Evolutionary conservation across 2,888 invertebrate genomes (phyloP).

Genomic region (Spilosoma lubricipeda): DNA sequence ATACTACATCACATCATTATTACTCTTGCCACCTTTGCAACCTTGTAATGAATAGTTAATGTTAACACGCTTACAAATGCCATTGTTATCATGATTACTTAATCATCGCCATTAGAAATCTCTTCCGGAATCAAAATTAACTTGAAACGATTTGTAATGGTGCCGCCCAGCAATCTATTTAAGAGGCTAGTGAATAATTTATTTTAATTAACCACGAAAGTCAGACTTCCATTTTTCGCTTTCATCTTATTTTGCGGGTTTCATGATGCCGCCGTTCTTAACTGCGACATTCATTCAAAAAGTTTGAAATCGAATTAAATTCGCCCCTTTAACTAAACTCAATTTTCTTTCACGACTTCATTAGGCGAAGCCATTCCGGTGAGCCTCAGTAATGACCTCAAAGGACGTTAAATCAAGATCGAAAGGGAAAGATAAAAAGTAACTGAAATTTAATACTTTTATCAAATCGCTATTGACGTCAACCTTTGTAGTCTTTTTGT

Average conservation of each 20-base stretch:
- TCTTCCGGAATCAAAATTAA: slow-evolving; percentile 62
- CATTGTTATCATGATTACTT: slow-evolving; percentile 49
- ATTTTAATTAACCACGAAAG: slow-evolving; percentile 80
- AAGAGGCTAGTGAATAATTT: slow-evolving; percentile 77
- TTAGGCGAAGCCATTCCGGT: slow-evolving; percentile 83
- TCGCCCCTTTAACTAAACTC: slow-evolving; percentile 85
- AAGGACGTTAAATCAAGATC: slow-evolving; percentile 85
- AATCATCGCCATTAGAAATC: slow-evolving; percentile 64
- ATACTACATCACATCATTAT: background rate
- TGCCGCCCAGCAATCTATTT: slow-evolving; percentile 72
- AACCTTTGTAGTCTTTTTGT: slow-evolving; percentile 68
- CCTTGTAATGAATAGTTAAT: slow-evolving; percentile 21
- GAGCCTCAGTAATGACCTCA: slow-evolving; percentile 84
- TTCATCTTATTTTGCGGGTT: slow-evolving; percentile 75
- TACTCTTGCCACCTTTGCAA: background rate
- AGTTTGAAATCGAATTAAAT: slow-evolving; percentile 85
- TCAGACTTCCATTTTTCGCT: slow-evolving; percentile 76
- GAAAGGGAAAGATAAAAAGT: slow-evolving; percentile 79
- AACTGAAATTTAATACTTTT: slow-evolving; percentile 81
- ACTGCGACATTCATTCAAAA: slow-evolving; percentile 82
- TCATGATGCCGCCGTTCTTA: slow-evolving; percentile 71
- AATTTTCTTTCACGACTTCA: slow-evolving; percentile 85
- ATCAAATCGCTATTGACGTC: slow-evolving; percentile 74
- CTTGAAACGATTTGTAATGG: slow-evolving; percentile 72
- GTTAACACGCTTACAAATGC: slow-evolving; percentile 30